Percentiles rank a stretch among this genome's conserved stretches.
phyloP scores from a whole-genome alignment of 2,797 vertebrate genomes.

The Fistularia commersonii region DNA sequence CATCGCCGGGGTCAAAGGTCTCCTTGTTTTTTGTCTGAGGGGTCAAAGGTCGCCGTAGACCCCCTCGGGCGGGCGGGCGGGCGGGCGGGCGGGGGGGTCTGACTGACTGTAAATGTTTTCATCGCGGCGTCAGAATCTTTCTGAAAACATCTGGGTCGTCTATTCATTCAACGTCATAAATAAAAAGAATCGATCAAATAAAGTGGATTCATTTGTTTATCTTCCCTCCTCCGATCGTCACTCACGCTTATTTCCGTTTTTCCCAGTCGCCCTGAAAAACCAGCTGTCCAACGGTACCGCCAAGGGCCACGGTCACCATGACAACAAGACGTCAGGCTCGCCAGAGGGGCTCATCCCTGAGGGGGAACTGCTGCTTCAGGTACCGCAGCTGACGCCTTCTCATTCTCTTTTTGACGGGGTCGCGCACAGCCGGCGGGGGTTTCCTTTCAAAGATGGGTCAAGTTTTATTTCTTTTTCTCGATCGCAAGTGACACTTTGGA shows the following conservation, averaged over 20 bases:
- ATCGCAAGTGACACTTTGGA: too few relatives aligned
- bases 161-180: too few relatives aligned
- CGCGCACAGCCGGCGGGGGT: too few relatives aligned
- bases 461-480: too few relatives aligned
- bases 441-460: too few relatives aligned
- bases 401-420: too few relatives aligned
- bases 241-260: slow-evolving; percentile 9
- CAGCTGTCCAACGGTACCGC: slow-evolving; percentile 26
- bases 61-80: too few relatives aligned
- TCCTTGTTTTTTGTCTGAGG: slow-evolving; percentile 9
- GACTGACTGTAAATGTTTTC: slow-evolving; percentile 4
- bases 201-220: neutral
- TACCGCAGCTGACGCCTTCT: neutral
- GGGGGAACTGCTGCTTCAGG: slow-evolving; percentile 81
- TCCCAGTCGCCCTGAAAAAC: slow-evolving; percentile 70
- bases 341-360: slow-evolving; percentile 49
- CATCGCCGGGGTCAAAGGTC: slow-evolving; percentile 6
- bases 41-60: slow-evolving; percentile 17
- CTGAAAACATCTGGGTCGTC: too few relatives aligned
- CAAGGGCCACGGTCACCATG: slow-evolving; percentile 4
- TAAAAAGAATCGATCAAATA: too few relatives aligned
- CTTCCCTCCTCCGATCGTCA: neutral
- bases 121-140: too few relatives aligned
- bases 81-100: neutral
- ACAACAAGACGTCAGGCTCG: neutral